phyloP scores from a whole-genome alignment of 2,113 vertebrate genomes.

The Raphicerus campestris region DNA sequence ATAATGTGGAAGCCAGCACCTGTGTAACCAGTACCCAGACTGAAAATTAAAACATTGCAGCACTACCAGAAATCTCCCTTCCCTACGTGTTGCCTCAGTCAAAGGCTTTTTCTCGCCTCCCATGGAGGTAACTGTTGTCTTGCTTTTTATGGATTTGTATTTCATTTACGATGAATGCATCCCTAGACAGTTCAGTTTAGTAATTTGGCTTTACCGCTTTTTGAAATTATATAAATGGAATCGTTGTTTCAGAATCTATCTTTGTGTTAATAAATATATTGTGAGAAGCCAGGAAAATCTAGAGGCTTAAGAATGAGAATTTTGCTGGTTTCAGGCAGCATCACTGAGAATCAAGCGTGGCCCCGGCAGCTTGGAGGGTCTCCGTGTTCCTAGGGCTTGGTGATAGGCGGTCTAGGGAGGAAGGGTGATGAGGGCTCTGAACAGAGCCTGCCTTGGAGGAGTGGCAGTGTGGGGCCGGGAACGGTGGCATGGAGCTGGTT shows the following conservation, averaged over 20 bases:
- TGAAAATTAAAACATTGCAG: neutral
- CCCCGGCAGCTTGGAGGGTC: neutral
- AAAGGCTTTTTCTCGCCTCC: neutral
- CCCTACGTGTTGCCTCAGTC: neutral
- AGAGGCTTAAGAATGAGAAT: neutral
- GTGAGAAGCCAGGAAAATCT: neutral
- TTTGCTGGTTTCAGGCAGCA: neutral
- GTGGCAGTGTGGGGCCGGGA: neutral
- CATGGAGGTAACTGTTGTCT: neutral
- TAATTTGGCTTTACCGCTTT: slow-evolving; percentile 1
- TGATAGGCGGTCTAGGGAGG: neutral
- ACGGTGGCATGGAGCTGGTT: neutral
- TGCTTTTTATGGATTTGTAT: neutral
- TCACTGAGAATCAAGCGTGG: neutral
- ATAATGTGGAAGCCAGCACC: neutral
- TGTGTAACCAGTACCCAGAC: neutral
- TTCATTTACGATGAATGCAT: neutral
- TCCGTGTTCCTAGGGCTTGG: neutral
- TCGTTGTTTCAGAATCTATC: neutral
- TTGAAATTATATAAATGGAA: slow-evolving; percentile 7
- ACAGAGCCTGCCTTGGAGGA: neutral
- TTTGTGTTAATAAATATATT: slow-evolving; percentile 22
- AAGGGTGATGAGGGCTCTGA: neutral
- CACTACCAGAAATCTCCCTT: neutral
- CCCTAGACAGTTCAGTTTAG: neutral